Evolutionary conservation across 1,140 invertebrate genomes (phyloP).

Genomic region (Zaprionus tsacasi): DNA sequence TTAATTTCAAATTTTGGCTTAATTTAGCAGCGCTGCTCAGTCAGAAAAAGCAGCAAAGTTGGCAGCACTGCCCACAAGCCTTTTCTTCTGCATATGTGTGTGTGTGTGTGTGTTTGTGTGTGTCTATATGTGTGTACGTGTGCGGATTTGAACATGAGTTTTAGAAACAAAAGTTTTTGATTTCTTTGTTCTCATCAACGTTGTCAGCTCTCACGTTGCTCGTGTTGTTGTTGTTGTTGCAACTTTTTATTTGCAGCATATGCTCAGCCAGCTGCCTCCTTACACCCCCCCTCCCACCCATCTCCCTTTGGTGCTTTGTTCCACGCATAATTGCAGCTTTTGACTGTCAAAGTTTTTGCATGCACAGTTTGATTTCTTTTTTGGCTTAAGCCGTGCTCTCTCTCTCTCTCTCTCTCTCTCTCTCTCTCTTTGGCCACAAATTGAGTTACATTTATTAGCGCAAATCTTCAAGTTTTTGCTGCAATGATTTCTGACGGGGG

Average conservation of each 20-base stretch:
- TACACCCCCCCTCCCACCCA: not conserved
- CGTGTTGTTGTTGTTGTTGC: conserved; percentile 31
- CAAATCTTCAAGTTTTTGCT: conserved; percentile 26
- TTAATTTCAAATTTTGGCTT: too few relatives aligned
- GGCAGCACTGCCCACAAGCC: conserved; percentile 22
- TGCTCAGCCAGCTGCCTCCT: not conserved
- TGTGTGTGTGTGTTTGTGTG: conserved; percentile 24
- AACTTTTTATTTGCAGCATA: conserved; percentile 58
- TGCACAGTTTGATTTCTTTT: conserved; percentile 69
- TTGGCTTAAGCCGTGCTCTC: conserved; percentile 18
- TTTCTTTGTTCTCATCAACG: conserved; percentile 62
- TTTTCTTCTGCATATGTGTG: not conserved
- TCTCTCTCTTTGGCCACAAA: conserved; percentile 29
- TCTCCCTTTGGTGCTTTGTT: conserved; percentile 1
- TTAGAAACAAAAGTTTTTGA: conserved; percentile 84
- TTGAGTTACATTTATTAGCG: conserved; percentile 69
- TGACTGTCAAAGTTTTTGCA: conserved; percentile 64
- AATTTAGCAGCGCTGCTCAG: too few relatives aligned
- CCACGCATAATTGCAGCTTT: conserved; percentile 63
- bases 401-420: not conserved
- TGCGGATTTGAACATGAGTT: conserved; percentile 81
- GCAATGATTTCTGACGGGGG: conserved; percentile 10
- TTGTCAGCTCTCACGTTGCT: conserved; percentile 22
- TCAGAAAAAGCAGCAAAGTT: too few relatives aligned
- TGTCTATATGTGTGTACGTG: conserved; percentile 42